Evolutionary conservation across 2,888 invertebrate species (phyloP).

Genomic region (Scaptomyza parva): DNA sequence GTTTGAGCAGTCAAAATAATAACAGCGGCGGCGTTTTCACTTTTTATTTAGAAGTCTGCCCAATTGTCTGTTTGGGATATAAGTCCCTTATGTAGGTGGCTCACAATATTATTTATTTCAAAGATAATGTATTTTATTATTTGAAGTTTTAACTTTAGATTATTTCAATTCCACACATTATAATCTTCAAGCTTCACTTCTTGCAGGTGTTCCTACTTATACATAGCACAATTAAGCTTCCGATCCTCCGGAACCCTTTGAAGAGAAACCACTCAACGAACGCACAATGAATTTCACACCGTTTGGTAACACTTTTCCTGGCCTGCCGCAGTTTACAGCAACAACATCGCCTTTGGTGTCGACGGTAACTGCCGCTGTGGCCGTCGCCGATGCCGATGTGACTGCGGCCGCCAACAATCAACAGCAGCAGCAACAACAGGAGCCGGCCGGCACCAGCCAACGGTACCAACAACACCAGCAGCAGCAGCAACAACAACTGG

Average conservation of each 20-base stretch:
- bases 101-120: background rate
- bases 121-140: background rate
- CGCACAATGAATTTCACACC: slow-evolving; percentile 93
- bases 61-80: slow-evolving; percentile 20
- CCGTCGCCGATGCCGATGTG: slow-evolving; percentile 87
- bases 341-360: slow-evolving; percentile 85
- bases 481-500: slow-evolving; percentile 79
- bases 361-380: slow-evolving; percentile 87
- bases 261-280: slow-evolving; percentile 31
- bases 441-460: slow-evolving; percentile 65
- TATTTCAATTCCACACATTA: too few species aligned
- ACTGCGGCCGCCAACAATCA: slow-evolving; percentile 69
- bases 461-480: slow-evolving; percentile 82
- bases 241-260: slow-evolving; percentile 8
- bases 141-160: too few species aligned
- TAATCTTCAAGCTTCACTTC: background rate
- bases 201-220: slow-evolving; percentile 24
- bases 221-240: slow-evolving; percentile 24
- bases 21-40: slow-evolving; percentile 70
- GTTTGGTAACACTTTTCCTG: slow-evolving; percentile 91
- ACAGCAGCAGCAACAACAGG: slow-evolving; percentile 75
- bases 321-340: slow-evolving; percentile 92
- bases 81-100: background rate
- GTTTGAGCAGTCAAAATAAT: slow-evolving; percentile 64
- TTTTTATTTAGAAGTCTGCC: slow-evolving; percentile 59